A percentile compares a stretch with the other conserved stretches of the same genome.
Evolutionary conservation across 2,797 vertebrate species (phyloP).

Genomic region (Tympanoctomys barrerae): DNA sequence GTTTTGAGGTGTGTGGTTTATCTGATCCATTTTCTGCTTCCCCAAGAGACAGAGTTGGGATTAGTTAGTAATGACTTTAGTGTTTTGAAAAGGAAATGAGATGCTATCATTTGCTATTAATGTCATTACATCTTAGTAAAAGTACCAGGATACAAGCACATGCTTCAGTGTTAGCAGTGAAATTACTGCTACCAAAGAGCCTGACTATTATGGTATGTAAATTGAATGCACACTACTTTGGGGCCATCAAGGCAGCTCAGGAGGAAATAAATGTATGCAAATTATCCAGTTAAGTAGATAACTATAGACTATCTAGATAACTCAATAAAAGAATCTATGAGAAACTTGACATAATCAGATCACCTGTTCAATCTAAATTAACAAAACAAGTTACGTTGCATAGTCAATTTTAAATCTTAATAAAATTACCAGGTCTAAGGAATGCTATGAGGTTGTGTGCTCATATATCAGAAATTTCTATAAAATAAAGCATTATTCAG

Average conservation of each 20-base stretch:
- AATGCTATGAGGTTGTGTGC: neutral
- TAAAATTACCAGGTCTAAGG: neutral
- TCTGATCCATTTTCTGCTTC: constrained; percentile 46
- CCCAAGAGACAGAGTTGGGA: constrained; percentile 49
- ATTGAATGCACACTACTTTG: constrained; percentile 52
- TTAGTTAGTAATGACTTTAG: constrained; percentile 67
- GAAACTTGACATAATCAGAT: constrained; percentile 68
- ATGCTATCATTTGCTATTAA: constrained; percentile 51
- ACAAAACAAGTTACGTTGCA: constrained; percentile 1
- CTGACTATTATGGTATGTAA: neutral
- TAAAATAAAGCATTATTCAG: constrained; percentile 20
- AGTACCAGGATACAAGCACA: constrained; percentile 27
- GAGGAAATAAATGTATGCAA: constrained; percentile 19
- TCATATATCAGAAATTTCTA: constrained; percentile 28
- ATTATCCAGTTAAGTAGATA: constrained; percentile 62
- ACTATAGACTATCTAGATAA: constrained; percentile 44
- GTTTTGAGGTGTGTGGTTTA: neutral
- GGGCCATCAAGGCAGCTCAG: constrained; percentile 36
- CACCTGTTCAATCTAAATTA: constrained; percentile 44
- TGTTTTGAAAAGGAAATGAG: constrained; percentile 75
- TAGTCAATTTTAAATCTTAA: neutral
- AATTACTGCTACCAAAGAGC: constrained; percentile 53
- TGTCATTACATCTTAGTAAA: constrained; percentile 49
- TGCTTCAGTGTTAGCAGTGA: constrained; percentile 50
- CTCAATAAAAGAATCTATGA: constrained; percentile 53